A percentile compares a stretch with the other conserved stretches of the same genome.
Conservation (phyloP, 2,888 invertebrate genomes). For the Leptopterna dolabrata region DNA sequence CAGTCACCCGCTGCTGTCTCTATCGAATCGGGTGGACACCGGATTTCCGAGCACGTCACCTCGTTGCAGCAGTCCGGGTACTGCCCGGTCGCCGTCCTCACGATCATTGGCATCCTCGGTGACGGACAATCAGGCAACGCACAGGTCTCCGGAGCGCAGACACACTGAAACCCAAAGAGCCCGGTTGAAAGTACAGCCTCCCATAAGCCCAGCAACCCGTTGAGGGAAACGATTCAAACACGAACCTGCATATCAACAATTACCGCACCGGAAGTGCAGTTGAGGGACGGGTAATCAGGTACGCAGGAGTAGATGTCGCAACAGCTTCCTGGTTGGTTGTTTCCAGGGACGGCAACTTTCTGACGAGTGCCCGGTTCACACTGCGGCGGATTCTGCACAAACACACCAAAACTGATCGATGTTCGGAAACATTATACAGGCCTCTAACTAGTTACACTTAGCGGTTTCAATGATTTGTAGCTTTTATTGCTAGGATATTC, state of each 20-base stretch:
- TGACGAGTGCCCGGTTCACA: not conserved
- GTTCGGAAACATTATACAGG: no score
- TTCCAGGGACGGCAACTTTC: not conserved
- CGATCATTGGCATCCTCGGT: not conserved
- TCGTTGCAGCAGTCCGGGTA: not conserved
- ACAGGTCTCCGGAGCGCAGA: not conserved
- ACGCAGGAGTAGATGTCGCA: not conserved
- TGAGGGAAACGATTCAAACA: no score
- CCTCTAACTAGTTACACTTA: no score
- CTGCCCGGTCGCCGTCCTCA: not conserved
- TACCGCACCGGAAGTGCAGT: not conserved
- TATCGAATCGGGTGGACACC: not conserved
- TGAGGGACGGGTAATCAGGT: not conserved
- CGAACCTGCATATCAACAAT: not conserved
- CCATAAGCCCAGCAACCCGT: no score
- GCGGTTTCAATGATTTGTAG: no score
- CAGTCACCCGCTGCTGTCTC: not conserved
- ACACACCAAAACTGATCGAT: not conserved
- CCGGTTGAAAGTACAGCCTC: no score
- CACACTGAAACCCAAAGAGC: not conserved
- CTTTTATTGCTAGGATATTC: no score
- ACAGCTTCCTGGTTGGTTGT: not conserved
- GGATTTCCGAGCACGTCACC: not conserved
- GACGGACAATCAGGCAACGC: not conserved
- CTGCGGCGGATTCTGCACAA: not conserved